phyloP scores from a whole-genome alignment of 2,888 invertebrate genomes.

The Tachina lurida region DNA sequence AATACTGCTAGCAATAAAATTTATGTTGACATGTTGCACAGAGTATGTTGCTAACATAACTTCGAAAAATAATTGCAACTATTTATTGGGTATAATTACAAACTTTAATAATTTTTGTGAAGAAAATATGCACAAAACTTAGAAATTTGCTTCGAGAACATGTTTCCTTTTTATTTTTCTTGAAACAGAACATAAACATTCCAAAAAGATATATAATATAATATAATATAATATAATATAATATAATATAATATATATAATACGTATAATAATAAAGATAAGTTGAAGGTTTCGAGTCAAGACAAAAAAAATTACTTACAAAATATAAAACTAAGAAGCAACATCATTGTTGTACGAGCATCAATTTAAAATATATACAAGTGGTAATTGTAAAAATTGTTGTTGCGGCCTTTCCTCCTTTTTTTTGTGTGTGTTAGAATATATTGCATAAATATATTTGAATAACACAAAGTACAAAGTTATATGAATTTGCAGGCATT shows the following conservation, averaged over 20 bases:
- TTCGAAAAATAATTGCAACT: neutral
- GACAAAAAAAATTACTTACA: conserved; percentile 7
- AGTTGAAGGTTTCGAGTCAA: conserved; percentile 19
- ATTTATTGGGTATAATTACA: neutral
- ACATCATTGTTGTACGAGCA: conserved; percentile 25
- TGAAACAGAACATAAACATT: conserved; percentile 11
- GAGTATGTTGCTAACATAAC: neutral
- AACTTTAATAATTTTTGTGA: neutral
- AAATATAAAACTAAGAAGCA: conserved; percentile 12
- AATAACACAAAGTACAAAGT: neutral
- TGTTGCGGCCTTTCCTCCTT: neutral
- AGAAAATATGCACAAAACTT: neutral
- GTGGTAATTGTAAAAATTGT: conserved; percentile 29
- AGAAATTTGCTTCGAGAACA: neutral
- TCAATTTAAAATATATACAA: conserved; percentile 28
- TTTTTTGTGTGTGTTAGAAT: conserved; percentile 10
- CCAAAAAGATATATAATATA: neutral
- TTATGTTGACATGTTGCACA: neutral
- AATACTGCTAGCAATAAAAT: neutral
- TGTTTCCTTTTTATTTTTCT: neutral
- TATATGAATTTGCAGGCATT: too few species aligned
- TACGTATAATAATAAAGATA: neutral
- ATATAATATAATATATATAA: conserved; percentile 1
- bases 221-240: too few species aligned
- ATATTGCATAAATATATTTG: conserved; percentile 7